Evolutionary conservation across 2,888 invertebrate species (phyloP).

Genomic region (Geotrupes spiniger): DNA sequence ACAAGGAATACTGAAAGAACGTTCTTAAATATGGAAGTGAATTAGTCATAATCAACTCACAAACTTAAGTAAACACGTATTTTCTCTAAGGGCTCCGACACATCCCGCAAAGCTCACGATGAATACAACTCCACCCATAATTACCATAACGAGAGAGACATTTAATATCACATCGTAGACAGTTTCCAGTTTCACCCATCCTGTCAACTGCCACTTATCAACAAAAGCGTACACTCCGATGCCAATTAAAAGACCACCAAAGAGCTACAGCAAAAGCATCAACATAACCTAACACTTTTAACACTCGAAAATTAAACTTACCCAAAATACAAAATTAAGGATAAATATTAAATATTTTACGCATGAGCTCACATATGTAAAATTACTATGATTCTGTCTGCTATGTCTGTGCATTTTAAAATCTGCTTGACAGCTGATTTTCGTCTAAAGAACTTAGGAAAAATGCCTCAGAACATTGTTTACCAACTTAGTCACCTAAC

Average conservation of each 20-base stretch:
- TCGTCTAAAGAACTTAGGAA: too few relatives aligned
- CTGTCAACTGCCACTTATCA: slow-evolving; percentile 89
- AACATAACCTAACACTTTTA: slow-evolving; percentile 12
- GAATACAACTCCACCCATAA: slow-evolving; percentile 87
- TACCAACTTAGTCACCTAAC: too few relatives aligned
- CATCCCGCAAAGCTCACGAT: slow-evolving; percentile 93
- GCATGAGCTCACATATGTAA: slow-evolving; percentile 81
- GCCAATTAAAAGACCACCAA: slow-evolving; percentile 82
- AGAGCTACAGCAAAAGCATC: slow-evolving; percentile 64
- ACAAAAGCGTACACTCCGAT: slow-evolving; percentile 89
- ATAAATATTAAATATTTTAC: slow-evolving; percentile 89
- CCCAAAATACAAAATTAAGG: slow-evolving; percentile 88
- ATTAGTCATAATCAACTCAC: slow-evolving; percentile 56
- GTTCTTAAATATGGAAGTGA: slow-evolving; percentile 7
- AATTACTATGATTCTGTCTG: slow-evolving; percentile 60
- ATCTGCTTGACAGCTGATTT: too few relatives aligned
- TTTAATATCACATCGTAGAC: slow-evolving; percentile 88
- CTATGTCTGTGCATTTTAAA: slow-evolving; percentile 57
- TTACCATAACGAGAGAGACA: slow-evolving; percentile 86
- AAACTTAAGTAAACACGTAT: slow-evolving; percentile 87
- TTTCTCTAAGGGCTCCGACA: slow-evolving; percentile 86
- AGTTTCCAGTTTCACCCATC: slow-evolving; percentile 78
- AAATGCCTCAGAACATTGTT: too few relatives aligned
- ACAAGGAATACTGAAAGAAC: slow-evolving; percentile 78
- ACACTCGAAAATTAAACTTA: slow-evolving; percentile 52